Conservation (phyloP, 2,113 vertebrate genomes). For the Mormoops blainvillei region DNA sequence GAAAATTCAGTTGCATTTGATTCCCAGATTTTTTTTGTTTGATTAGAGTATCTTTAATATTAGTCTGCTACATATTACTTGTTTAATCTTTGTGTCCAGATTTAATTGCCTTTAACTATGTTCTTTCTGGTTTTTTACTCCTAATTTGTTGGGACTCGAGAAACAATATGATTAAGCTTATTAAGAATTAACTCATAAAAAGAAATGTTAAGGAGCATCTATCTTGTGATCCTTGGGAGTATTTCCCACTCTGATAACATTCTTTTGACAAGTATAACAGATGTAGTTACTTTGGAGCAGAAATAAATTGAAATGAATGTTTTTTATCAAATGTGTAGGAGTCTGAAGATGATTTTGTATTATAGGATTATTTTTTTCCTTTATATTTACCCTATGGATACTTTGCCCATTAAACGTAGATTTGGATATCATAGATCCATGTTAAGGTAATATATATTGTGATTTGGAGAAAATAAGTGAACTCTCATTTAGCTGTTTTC, state of each 20-base stretch:
- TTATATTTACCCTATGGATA: background rate
- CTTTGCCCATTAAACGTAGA: background rate
- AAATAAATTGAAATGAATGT: background rate
- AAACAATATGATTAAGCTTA: background rate
- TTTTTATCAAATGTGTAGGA: background rate
- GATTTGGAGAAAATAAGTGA: background rate
- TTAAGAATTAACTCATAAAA: background rate
- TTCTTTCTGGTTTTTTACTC: background rate
- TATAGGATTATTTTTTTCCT: background rate
- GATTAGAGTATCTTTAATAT: background rate
- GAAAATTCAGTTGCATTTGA: constrained; percentile 1
- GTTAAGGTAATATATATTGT: background rate
- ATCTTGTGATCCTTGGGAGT: background rate
- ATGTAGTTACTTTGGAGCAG: background rate
- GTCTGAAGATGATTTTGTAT: background rate
- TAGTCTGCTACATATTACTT: background rate
- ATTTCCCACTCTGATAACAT: background rate
- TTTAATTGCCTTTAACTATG: background rate
- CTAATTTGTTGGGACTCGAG: background rate
- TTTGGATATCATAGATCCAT: background rate
- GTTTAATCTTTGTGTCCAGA: background rate
- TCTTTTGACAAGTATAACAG: background rate
- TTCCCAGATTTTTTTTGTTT: background rate
- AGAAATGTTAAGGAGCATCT: background rate
- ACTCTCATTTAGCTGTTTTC: background rate